Conservation (phyloP, 2,113 vertebrate genomes). For the Jaculus jaculus region DNA sequence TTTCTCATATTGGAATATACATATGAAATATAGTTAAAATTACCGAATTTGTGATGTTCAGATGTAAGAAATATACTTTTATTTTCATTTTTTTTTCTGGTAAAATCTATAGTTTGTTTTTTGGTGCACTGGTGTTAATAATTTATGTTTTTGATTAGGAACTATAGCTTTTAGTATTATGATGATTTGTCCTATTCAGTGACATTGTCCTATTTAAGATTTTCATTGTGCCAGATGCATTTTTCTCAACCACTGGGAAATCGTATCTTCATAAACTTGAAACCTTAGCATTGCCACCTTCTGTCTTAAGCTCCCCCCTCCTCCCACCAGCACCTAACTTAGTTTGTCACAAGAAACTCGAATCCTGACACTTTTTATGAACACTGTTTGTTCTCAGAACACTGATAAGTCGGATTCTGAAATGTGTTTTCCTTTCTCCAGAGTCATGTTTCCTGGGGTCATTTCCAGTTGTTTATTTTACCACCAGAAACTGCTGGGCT, state of each 20-base stretch:
- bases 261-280: neutral
- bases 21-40: neutral
- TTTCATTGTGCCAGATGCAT: neutral
- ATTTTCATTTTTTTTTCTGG: neutral
- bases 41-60: neutral
- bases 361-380: neutral
- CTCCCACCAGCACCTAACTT: neutral
- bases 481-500: neutral
- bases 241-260: neutral
- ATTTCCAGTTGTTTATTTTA: neutral
- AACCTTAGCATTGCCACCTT: too few species aligned
- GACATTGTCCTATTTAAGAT: neutral
- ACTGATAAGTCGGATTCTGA: neutral
- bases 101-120: neutral
- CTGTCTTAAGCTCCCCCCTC: too few species aligned
- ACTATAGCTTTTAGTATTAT: neutral
- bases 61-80: neutral
- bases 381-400: neutral
- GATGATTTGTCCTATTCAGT: neutral
- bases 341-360: neutral
- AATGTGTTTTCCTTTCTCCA: neutral
- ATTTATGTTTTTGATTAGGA: neutral
- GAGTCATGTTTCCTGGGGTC: neutral
- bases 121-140: neutral
- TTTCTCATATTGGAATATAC: neutral